Percentiles rank a stretch among this genome's conserved stretches.
Conservation (phyloP, 2,113 vertebrate species). For the Naja naja region DNA sequence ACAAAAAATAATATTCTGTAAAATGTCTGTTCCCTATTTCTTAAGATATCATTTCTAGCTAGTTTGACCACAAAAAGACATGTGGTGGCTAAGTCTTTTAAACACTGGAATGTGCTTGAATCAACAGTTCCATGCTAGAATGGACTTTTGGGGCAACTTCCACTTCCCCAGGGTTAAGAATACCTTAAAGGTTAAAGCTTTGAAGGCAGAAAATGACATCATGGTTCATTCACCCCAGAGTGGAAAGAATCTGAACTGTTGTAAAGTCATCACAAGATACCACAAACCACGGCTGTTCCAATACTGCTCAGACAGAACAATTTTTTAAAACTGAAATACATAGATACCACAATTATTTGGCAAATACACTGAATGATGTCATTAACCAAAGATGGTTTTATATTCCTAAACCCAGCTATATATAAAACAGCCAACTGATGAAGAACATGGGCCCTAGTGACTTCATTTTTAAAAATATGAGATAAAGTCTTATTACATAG, state of each 20-base stretch:
- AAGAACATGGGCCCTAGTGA: constrained; percentile 43
- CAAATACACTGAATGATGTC: constrained; percentile 63
- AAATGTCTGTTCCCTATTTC: constrained; percentile 71
- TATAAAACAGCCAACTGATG: constrained; percentile 33
- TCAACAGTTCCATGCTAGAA: constrained; percentile 68
- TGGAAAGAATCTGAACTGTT: constrained; percentile 62
- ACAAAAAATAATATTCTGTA: constrained; percentile 67
- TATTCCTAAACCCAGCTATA: constrained; percentile 43
- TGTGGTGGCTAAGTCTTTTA: constrained; percentile 64
- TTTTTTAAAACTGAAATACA: constrained; percentile 67
- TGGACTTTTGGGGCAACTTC: constrained; percentile 50
- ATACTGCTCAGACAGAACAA: constrained; percentile 55
- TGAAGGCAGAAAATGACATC: constrained; percentile 73
- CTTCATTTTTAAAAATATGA: not conserved
- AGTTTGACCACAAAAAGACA: constrained; percentile 72
- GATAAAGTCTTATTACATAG: not conserved
- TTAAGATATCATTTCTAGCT: constrained; percentile 72
- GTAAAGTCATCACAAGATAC: constrained; percentile 61
- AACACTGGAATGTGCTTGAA: constrained; percentile 71
- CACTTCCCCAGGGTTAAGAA: constrained; percentile 48
- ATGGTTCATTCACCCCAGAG: constrained; percentile 67
- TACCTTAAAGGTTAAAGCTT: constrained; percentile 54
- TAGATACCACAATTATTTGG: constrained; percentile 72
- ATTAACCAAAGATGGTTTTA: constrained; percentile 65
- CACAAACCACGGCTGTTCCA: constrained; percentile 69